Evolutionary conservation across 2,797 vertebrate genomes (phyloP).

Genomic region (Tokudaia muenninki): DNA sequence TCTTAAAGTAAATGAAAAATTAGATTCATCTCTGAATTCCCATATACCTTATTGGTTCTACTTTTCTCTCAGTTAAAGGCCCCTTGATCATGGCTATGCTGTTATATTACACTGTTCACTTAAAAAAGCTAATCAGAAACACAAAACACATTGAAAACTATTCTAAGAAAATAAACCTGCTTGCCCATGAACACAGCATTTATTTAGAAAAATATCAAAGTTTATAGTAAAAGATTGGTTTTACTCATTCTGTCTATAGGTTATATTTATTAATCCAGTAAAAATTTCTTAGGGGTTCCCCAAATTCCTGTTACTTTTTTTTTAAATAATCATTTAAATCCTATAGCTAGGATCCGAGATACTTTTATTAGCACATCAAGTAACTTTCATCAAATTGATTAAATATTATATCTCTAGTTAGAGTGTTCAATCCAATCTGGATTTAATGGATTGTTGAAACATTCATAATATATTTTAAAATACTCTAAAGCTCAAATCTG

Average conservation of each 20-base stretch:
- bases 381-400: neutral
- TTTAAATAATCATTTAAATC: neutral
- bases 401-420: neutral
- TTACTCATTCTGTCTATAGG: neutral
- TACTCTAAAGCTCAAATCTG: neutral
- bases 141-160: neutral
- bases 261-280: neutral
- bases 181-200: neutral
- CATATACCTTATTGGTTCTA: neutral
- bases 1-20: neutral
- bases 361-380: neutral
- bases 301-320: neutral
- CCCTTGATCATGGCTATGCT: neutral
- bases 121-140: neutral
- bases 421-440: neutral
- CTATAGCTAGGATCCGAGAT: neutral
- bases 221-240: neutral
- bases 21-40: conserved; percentile 20
- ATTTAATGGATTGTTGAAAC: neutral
- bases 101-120: neutral
- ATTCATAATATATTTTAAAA: conserved; percentile 9
- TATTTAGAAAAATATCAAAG: neutral
- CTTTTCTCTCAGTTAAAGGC: neutral
- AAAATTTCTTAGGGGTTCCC: neutral
- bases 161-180: neutral